A percentile compares a stretch with the other conserved stretches of the same genome.
These are phyloP conservation scores for Lutjanus argentimaculatus DNA, from an alignment of 2,797 vertebrate genomes.

Conservation along the genomic window DNA sequence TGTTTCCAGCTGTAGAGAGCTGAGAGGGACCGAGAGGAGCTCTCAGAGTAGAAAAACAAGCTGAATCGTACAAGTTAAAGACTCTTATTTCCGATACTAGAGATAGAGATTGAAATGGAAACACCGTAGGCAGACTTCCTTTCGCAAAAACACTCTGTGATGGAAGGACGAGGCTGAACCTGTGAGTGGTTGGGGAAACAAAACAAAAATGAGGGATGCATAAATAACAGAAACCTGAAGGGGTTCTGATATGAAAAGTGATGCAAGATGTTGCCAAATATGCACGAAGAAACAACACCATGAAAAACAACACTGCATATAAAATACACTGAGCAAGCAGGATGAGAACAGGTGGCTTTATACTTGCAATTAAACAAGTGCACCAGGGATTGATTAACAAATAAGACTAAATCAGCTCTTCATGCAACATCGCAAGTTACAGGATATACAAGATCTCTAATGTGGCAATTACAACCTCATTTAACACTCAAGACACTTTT, in stretches of 20 bases:
- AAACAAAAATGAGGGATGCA: background rate
- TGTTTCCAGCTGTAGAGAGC: background rate
- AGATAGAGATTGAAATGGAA: background rate
- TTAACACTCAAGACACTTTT: background rate
- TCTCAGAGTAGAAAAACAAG: background rate
- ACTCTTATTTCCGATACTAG: background rate
- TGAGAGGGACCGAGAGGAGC: background rate
- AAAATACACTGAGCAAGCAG: background rate
- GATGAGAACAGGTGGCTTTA: constrained; percentile 3
- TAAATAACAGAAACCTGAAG: background rate
- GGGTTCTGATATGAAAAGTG: background rate
- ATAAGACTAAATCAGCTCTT: background rate
- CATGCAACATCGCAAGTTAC: background rate
- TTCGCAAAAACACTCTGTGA: background rate
- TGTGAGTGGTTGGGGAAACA: background rate
- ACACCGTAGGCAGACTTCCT: background rate
- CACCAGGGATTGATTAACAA: background rate
- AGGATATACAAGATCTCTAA: background rate
- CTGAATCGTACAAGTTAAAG: background rate
- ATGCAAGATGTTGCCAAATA: background rate
- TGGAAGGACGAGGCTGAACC: background rate
- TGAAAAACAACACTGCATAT: background rate
- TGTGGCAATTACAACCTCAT: background rate
- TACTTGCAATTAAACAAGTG: background rate
- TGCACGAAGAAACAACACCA: background rate